These are phyloP conservation scores for Conus canariensis DNA, from an alignment of 2,888 invertebrate genomes.

Conservation along the genomic window DNA sequence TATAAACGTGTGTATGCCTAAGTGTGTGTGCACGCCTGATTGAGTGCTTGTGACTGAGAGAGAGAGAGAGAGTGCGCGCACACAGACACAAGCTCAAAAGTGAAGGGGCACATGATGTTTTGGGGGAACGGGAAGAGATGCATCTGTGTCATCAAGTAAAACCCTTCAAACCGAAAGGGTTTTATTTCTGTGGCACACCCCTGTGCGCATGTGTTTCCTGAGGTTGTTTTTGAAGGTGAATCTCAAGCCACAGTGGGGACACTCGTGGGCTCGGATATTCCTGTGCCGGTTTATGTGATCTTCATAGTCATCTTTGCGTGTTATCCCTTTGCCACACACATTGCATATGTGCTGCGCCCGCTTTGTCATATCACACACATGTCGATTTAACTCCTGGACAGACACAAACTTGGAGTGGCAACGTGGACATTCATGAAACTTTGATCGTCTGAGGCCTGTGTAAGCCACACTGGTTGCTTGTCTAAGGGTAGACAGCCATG, in stretches of 20 bases:
- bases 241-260: constrained; percentile 14
- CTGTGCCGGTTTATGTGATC: constrained; percentile 30
- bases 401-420: constrained; percentile 9
- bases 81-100: no score
- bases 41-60: neutral
- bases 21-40: neutral
- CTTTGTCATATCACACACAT: neutral
- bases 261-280: constrained; percentile 26
- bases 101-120: no score
- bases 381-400: neutral
- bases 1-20: neutral
- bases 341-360: constrained; percentile 24
- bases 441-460: neutral
- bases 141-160: no score
- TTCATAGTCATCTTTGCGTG: constrained; percentile 28
- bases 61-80: no score
- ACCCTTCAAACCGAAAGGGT: no score
- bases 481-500: neutral
- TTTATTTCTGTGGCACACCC: neutral
- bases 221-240: constrained; percentile 34
- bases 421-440: neutral
- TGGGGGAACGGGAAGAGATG: no score
- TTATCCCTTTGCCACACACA: constrained; percentile 26
- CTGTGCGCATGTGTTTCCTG: constrained; percentile 16
- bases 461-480: neutral